These are phyloP conservation scores for Chionodraco myersi DNA, from an alignment of 2,113 vertebrate species.

Conservation along the genomic window DNA sequence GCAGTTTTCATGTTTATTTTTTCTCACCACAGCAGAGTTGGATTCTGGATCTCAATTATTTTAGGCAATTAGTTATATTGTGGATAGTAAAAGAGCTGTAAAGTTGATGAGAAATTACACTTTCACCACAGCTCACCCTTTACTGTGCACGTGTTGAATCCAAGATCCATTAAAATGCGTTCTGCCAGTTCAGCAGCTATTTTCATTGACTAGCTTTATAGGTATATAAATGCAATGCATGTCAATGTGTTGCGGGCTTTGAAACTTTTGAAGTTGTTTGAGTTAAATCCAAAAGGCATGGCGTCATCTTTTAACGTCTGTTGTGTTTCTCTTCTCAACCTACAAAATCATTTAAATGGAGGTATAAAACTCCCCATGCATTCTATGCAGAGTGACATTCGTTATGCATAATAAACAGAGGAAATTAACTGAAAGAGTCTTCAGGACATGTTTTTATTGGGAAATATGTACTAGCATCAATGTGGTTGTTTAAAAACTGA, in stretches of 20 bases:
- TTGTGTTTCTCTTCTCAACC: constrained; percentile 39
- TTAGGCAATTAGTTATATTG: constrained; percentile 48
- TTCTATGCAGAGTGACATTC: constrained; percentile 37
- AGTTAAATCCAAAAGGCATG: constrained; percentile 51
- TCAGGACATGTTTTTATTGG: constrained; percentile 6
- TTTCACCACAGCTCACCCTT: constrained; percentile 33
- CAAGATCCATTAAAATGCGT: constrained; percentile 47
- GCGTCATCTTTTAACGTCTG: constrained; percentile 53
- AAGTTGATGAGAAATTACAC: constrained; percentile 55
- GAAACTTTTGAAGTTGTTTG: constrained; percentile 41
- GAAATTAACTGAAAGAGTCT: constrained; percentile 35
- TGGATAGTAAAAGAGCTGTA: constrained; percentile 52
- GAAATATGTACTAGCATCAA: not conserved
- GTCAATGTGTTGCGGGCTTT: constrained; percentile 46
- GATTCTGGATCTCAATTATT: constrained; percentile 39
- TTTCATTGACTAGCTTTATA: constrained; percentile 70
- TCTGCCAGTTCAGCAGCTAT: constrained; percentile 67
- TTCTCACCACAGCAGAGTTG: not conserved
- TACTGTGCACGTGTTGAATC: constrained; percentile 31
- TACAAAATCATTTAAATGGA: constrained; percentile 44
- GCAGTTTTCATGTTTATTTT: constrained; percentile 11
- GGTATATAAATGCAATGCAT: constrained; percentile 63
- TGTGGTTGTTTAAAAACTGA: not conserved
- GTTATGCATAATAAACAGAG: constrained; percentile 35
- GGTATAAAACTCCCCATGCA: constrained; percentile 41